Evolutionary conservation across 2,888 invertebrate species (phyloP).

Genomic region (Macrophya annulata): DNA sequence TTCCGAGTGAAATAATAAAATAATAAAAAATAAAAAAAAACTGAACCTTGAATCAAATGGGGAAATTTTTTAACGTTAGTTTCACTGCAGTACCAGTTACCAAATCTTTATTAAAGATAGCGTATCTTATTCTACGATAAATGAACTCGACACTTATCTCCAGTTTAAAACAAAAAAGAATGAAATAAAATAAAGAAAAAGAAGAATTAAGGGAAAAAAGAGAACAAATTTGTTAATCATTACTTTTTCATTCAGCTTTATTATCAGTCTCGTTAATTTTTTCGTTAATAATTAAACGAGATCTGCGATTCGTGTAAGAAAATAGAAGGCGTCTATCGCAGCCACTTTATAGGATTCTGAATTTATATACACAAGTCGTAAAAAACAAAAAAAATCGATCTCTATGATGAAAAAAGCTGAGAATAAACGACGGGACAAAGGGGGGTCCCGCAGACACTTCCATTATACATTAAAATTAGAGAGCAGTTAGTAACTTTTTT

Average conservation of each 20-base stretch:
- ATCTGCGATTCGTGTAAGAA: not conserved
- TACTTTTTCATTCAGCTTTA: not conserved
- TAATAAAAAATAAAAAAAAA: not conserved
- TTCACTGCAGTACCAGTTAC: not conserved
- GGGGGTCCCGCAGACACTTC: constrained; percentile 12
- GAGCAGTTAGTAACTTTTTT: constrained; percentile 45
- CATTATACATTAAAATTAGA: constrained; percentile 54
- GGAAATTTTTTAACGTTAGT: constrained; percentile 9
- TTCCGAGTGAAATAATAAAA: constrained; percentile 36
- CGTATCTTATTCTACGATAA: not conserved
- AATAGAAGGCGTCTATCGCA: not conserved
- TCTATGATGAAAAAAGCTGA: not conserved
- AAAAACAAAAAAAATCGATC: not conserved
- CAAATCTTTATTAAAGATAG: constrained; percentile 23
- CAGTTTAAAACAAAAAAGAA: not conserved
- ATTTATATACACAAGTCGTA: not conserved
- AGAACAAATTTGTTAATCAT: not conserved
- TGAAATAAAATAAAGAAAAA: too few species aligned
- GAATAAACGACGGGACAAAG: constrained; percentile 11
- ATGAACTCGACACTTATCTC: not conserved
- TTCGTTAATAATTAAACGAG: not conserved
- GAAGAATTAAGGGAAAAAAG: not conserved
- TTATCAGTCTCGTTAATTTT: not conserved
- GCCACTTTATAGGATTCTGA: not conserved
- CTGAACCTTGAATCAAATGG: not conserved